phyloP scores from a whole-genome alignment of 92 coral and sea anemone genomes.

The Porites rus region DNA sequence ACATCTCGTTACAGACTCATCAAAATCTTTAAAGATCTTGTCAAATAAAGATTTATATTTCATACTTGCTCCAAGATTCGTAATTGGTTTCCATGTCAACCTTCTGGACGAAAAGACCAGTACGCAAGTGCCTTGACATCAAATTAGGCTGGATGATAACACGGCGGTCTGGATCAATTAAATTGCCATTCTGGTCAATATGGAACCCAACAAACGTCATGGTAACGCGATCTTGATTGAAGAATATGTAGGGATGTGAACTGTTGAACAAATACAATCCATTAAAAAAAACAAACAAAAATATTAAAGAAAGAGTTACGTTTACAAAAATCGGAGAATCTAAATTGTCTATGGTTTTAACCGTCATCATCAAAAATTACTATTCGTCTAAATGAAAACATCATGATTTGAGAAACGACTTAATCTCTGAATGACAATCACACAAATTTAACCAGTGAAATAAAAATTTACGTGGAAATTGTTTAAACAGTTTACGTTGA shows the following conservation, averaged over 20 bases:
- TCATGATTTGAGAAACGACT: no score
- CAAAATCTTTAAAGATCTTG: no score
- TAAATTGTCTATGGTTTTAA: no score
- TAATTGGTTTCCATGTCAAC: slow-evolving; percentile 82
- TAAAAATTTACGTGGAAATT: no score
- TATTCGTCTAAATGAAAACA: no score
- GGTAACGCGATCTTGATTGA: slow-evolving; percentile 84
- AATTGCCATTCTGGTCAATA: slow-evolving; percentile 79
- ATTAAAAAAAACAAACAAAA: not conserved
- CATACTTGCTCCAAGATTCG: slow-evolving; percentile 78
- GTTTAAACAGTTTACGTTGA: no score
- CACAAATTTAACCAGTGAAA: no score
- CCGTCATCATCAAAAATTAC: no score
- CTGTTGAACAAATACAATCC: slow-evolving; percentile 32
- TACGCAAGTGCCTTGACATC: slow-evolving; percentile 79
- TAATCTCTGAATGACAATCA: no score
- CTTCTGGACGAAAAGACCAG: slow-evolving; percentile 76
- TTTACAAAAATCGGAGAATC: no score
- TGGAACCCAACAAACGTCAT: slow-evolving; percentile 93
- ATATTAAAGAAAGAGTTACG: not conserved
- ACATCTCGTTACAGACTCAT: no score
- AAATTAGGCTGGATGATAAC: slow-evolving; percentile 57
- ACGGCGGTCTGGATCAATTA: slow-evolving; percentile 74
- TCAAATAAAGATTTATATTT: not conserved
- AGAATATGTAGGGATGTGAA: slow-evolving; percentile 94